Base-by-base conservation (phyloP, 2,113 vertebrate genomes). In the Coracopsis vasa region DNA sequence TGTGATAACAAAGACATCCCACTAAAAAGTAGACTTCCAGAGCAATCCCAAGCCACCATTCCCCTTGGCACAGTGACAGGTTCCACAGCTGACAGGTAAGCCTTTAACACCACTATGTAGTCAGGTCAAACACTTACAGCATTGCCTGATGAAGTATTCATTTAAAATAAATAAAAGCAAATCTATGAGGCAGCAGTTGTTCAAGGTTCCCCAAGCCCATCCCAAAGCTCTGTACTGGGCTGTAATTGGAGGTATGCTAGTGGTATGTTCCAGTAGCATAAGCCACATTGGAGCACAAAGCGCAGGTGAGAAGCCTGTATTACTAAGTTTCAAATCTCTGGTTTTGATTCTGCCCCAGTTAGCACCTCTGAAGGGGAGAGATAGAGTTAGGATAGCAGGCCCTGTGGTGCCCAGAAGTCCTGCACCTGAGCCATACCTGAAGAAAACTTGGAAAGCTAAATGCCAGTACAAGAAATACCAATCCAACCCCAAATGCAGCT, bases 281-380 rank as follows among this genome's bases (percentile, higher is more conserved):
- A 71, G n/a, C n/a, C 54, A 62, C 23, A 27, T 0, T 42, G 12
- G 4, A 73, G 8, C 0, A 0, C 2, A 16, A 11, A 54, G 19
- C 5, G 10, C 9, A 29, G 5, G 9, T 14, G 3, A 27, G 5
- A 91, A 78, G 18, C 16, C 31, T 54, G 25, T 16, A 62, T 39
- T 39, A 53, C 9, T 23, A 39, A 9, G 3, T 67, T 81, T 66
- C 47, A 54, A 16, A 53, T 15, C 8, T 25, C 9, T 66, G 20
- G 37, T 84, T 89, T 28, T 41, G 16, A 66, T 82, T 86, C 28
- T 65, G 27, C 8, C 31, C 24, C 21, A 65, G 27, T 25, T 51
- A 47, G n/a, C 33, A 37, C 6, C 6, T 21, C 27, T 71, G 2
- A 85, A 61, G 62, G 18, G 18, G 9, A 70, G 29, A 62, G 66